Evolutionary conservation across 2,888 invertebrate species (phyloP).

Genomic region (Drosophila kokeensis): DNA sequence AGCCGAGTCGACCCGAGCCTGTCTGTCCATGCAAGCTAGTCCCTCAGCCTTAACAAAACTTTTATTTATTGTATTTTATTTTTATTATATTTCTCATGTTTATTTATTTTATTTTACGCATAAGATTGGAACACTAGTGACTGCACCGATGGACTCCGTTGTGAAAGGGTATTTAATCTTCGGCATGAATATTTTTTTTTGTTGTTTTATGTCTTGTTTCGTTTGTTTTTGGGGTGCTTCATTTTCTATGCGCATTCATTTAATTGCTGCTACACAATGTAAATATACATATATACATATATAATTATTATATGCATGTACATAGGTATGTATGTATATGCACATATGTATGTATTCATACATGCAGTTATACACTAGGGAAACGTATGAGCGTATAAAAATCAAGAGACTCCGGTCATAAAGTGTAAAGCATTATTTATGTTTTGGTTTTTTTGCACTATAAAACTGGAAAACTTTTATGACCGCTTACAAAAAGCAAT

Average conservation of each 20-base stretch:
- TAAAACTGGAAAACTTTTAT: slow-evolving; percentile 41
- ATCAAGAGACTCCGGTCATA: slow-evolving; percentile 20
- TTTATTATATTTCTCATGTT: not conserved
- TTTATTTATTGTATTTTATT: not conserved
- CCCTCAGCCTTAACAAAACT: not conserved
- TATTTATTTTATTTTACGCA: not conserved
- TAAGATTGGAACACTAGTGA: not conserved
- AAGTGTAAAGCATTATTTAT: slow-evolving; percentile 35
- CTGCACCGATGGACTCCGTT: not conserved
- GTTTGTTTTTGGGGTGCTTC: slow-evolving; percentile 16
- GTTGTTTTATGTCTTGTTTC: slow-evolving; percentile 3
- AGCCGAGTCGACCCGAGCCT: not conserved
- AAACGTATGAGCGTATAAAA: slow-evolving; percentile 6
- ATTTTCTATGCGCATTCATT: slow-evolving; percentile 56
- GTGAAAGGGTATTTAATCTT: not conserved
- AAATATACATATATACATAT: not conserved
- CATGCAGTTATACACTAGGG: not conserved
- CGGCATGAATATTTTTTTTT: not conserved
- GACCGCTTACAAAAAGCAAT: slow-evolving; percentile 1
- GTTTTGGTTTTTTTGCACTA: not conserved
- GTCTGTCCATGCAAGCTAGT: not conserved
- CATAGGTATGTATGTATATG: not conserved
- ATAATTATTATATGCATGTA: not conserved
- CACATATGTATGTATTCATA: not conserved
- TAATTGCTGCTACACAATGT: slow-evolving; percentile 48